phyloP scores from a whole-genome alignment of 35 echinoderm and acorn worm genomes.

The Heliocidaris erythrogramma region DNA sequence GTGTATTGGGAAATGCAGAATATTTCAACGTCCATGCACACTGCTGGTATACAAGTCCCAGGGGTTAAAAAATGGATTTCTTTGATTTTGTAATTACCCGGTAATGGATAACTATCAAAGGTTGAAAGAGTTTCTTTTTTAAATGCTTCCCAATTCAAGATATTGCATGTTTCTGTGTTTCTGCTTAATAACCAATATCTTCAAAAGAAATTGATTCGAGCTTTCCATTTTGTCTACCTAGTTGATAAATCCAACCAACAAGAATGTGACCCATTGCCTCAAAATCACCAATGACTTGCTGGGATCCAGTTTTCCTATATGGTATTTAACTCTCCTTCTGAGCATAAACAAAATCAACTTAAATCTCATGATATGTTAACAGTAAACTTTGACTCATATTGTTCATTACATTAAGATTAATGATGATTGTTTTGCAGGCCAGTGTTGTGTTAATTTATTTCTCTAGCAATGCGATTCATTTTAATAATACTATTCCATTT shows the following conservation, averaged over 20 bases:
- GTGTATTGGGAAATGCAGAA: background rate
- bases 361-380: too few relatives aligned
- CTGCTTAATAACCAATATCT: too few relatives aligned
- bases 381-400: background rate
- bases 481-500: background rate
- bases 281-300: background rate
- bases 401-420: background rate
- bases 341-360: too few relatives aligned
- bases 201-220: too few relatives aligned
- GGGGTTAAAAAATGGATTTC: too few relatives aligned
- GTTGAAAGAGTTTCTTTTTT: too few relatives aligned
- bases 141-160: background rate
- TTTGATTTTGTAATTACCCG: too few relatives aligned
- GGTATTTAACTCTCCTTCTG: too few relatives aligned
- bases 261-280: background rate
- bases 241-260: too few relatives aligned
- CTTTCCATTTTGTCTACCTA: too few relatives aligned
- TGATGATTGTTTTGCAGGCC: background rate
- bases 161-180: background rate
- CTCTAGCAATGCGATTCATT: background rate
- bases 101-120: too few relatives aligned
- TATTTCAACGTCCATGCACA: background rate
- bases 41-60: too few relatives aligned
- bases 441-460: background rate
- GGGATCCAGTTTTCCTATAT: background rate